phyloP scores from a whole-genome alignment of 2,113 vertebrate species.

The Abramis brama region DNA sequence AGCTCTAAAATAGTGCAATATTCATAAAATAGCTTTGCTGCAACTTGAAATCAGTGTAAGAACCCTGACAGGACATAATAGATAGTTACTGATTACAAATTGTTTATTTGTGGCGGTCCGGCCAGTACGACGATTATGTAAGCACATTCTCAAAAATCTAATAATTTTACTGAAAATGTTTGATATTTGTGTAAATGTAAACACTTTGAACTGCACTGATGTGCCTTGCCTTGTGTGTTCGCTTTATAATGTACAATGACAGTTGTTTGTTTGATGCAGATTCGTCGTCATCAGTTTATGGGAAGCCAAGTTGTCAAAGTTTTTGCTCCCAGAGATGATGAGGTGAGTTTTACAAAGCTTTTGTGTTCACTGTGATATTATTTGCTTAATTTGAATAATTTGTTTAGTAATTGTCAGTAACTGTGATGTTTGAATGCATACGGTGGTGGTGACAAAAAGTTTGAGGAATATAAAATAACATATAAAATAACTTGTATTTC shows the following conservation, averaged over 20 bases:
- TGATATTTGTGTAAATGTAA: background rate
- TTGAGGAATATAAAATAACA: too few species aligned
- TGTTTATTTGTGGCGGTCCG: background rate
- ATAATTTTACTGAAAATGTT: background rate
- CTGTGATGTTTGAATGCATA: background rate
- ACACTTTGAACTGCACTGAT: background rate
- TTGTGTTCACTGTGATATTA: background rate
- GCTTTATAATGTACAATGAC: background rate
- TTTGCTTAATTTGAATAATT: background rate
- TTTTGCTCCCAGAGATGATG: slow-evolving; percentile 85
- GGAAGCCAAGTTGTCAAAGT: slow-evolving; percentile 88
- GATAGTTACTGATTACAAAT: background rate
- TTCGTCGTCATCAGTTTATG: slow-evolving; percentile 85
- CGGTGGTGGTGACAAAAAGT: background rate
- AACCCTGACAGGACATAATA: background rate
- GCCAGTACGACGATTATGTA: background rate
- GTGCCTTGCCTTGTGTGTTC: background rate
- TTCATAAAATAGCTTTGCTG: background rate
- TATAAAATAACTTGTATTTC: background rate
- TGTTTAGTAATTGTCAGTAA: background rate
- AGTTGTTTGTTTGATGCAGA: slow-evolving; percentile 67
- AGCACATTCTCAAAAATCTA: background rate
- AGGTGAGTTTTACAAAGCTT: slow-evolving; percentile 75
- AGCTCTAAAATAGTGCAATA: background rate
- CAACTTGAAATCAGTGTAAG: background rate